Conservation (phyloP, 2,113 vertebrate species). For the Corythaixoides concolor region DNA sequence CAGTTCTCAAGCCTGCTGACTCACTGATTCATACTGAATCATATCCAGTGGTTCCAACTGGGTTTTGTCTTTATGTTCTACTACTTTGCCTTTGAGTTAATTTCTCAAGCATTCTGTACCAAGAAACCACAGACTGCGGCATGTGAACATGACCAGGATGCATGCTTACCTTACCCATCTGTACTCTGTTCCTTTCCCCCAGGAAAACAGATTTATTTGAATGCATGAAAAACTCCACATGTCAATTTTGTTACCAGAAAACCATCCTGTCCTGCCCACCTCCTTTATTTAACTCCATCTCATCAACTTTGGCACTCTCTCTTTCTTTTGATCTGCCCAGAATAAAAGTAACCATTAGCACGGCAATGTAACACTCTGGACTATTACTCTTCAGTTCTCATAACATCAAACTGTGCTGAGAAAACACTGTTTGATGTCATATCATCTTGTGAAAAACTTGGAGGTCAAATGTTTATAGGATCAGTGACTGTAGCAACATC, state of each 20-base stretch:
- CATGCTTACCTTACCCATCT: rapidly evolving
- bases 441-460: not conserved
- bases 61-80: not conserved
- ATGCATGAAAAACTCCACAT: not conserved
- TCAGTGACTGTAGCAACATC: not conserved
- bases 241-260: not conserved
- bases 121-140: not conserved
- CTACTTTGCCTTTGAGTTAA: not conserved
- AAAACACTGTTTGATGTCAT: not conserved
- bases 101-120: not conserved
- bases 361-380: not conserved
- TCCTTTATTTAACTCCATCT: rapidly evolving
- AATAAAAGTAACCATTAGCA: not conserved
- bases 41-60: not conserved
- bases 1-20: conserved; percentile 44
- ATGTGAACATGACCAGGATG: rapidly evolving
- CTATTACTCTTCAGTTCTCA: not conserved
- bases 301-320: not conserved
- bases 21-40: conserved; percentile 54
- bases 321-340: not conserved
- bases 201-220: not conserved
- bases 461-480: not conserved
- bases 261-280: rapidly evolving
- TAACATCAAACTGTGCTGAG: not conserved
- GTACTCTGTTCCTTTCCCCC: not conserved